Base-by-base conservation (phyloP, 30 jellyfish, hydroid and myxozoan species). In the Rhopilema esculentum region DNA sequence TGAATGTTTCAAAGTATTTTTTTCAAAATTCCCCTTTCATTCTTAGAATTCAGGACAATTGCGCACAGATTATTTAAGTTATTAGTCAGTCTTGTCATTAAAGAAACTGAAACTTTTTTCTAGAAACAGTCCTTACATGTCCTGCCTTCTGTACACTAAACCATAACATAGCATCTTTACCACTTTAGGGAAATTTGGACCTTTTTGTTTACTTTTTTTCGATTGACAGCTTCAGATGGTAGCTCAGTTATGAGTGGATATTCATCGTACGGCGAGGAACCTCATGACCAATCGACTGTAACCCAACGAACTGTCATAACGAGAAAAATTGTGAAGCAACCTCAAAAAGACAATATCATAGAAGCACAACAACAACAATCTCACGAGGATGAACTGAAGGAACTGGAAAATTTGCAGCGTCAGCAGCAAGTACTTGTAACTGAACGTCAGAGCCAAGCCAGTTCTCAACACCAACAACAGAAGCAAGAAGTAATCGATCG, bases 241-340 rank as follows among this genome's bases (percentile, higher is more conserved):
- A 75, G 94, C 32, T 85, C 94, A 1, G 79, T 85, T 66, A 76
- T 29, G n/a, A 85, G 94, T 49, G 94, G 69, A 6, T 73, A 57
- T 75, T 73, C 88, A 15, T 85, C 88, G 9, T 57, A 23, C 50
- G 69, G 87, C 25, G 88, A 85, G 2, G 86, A 67, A 0, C 84
- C 76, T 15, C 88, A 64, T 23, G 65, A 15, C 25, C 75, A 48
- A 18, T 75, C 31, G 26, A 21, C 73, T 17, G 32, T 28, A 19
- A 63, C 17, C 21, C 63, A 72, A 25, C 73, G 61, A 8, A 75
- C 79, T 53, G 65, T 61, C 33, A 64, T 28, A 27, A 49, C 77
- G 29, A 72, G 27, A 64, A 78, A 52, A 72, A 49, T 62, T 23
- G 87, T 62, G 30, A 72, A 75, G 70, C 19, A 71, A 75, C 79